Percentiles rank a stretch among this genome's conserved stretches.
Evolutionary conservation across 2,888 invertebrate genomes (phyloP).

Genomic region (Drosophila barbarae): DNA sequence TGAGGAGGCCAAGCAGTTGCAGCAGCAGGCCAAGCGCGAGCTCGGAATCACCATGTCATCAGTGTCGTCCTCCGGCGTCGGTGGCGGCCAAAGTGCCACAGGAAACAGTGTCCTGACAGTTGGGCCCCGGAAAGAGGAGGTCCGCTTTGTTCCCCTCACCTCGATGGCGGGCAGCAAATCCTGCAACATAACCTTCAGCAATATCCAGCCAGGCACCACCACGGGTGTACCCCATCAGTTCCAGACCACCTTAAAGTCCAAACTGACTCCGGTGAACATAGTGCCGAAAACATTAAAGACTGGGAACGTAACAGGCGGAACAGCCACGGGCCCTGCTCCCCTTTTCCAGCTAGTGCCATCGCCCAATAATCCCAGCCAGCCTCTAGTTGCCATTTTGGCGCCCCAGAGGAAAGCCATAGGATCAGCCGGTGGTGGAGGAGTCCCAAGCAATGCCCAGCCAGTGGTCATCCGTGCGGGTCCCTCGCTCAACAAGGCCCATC

Average conservation of each 20-base stretch:
- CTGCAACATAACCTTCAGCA: conserved; percentile 32
- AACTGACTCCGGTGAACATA: conserved; percentile 20
- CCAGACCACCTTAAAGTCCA: conserved; percentile 9
- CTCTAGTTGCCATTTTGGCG: conserved; percentile 17
- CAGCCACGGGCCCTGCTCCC: not conserved
- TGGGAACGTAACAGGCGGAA: not conserved
- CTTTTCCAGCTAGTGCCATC: conserved; percentile 19
- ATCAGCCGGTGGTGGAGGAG: not conserved
- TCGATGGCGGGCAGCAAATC: conserved; percentile 8
- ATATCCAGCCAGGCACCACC: conserved; percentile 6
- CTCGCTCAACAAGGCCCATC: conserved; percentile 3
- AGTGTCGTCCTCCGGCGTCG: conserved; percentile 9
- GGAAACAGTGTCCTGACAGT: conserved; percentile 10
- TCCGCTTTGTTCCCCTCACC: conserved; percentile 25
- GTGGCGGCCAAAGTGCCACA: conserved; percentile 1
- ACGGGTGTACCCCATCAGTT: conserved; percentile 5
- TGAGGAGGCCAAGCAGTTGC: conserved; percentile 23
- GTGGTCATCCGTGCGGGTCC: conserved; percentile 19
- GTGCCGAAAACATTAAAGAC: conserved; percentile 12
- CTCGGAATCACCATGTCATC: conserved; percentile 11
- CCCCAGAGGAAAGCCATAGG: conserved; percentile 9
- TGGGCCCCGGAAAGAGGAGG: conserved; percentile 20
- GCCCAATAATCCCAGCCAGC: conserved; percentile 15
- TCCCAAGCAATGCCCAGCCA: conserved; percentile 8
- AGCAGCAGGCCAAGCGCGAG: conserved; percentile 24